Percentiles rank a stretch among this genome's conserved stretches.
Evolutionary conservation across 2,113 vertebrate species (phyloP).

Genomic region (Hipposideros armiger): DNA sequence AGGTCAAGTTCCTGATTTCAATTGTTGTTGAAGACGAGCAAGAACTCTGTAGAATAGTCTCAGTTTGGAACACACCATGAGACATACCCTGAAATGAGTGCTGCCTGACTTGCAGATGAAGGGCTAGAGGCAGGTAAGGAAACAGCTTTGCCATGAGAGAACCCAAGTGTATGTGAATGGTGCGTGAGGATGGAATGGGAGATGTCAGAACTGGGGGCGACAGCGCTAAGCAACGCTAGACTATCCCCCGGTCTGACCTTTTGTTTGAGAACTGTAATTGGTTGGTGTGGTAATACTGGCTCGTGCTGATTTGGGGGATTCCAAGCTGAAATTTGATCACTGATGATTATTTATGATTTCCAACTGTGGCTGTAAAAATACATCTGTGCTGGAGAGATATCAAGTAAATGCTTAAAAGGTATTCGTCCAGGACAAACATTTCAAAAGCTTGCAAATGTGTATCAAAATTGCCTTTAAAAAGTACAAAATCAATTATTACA

Average conservation of each 20-base stretch:
- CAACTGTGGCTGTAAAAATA: not conserved
- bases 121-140: conserved; percentile 62
- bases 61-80: not conserved
- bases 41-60: not conserved
- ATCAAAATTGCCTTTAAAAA: conserved; percentile 2
- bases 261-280: not conserved
- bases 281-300: not conserved
- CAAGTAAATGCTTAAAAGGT: conserved; percentile 7
- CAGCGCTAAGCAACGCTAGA: accelerated
- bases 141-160: not conserved
- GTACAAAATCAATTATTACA: not conserved
- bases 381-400: not conserved
- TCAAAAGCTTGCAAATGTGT: not conserved
- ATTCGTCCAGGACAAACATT: not conserved
- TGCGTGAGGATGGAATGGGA: accelerated
- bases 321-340: not conserved
- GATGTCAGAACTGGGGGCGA: not conserved
- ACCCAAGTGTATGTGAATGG: accelerated
- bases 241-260: not conserved
- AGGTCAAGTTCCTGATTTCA: conserved; percentile 74
- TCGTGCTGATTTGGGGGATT: not conserved
- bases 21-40: not conserved
- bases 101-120: not conserved
- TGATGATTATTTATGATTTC: not conserved
- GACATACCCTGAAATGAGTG: not conserved